Base-by-base conservation (phyloP, 2,888 invertebrate genomes). In the Campaea margaritaria region DNA sequence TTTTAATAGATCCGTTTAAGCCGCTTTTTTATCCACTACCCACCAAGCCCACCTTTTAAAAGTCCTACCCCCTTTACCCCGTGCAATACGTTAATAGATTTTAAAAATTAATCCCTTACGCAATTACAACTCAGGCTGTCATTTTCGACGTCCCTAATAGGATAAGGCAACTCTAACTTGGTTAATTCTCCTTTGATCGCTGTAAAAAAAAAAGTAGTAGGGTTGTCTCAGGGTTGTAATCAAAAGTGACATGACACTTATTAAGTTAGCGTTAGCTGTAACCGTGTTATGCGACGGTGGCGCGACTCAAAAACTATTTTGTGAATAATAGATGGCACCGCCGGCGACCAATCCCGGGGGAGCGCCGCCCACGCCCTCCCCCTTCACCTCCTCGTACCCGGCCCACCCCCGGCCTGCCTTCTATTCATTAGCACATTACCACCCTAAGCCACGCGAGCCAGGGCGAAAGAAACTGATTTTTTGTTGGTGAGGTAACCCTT, bases 231-330 rank as follows among this genome's bases (percentile, higher is more conserved):
- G 79, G 81, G 76, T 10, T 31, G 80, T 91, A 89, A 92, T 91
- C 89, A 86, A 87, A 91, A 91, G 90, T 92, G 92, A 91, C 92
- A 87, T 87, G 91, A 91, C 89, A 82, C 91, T 91, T 90, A 92
- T 92, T 87, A 81, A 80, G 85, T 92, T 91, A 89, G 73, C 31
- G 7, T 7, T 67, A 70, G 72, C 75, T 77, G 80, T 91, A 91
- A 91, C 85, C 78, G 80, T 81, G 85, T 91, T 91, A 91, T 79
- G 80, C 85, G 86, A 85, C 84, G 85, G 81, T 85, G 83, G 89
- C 83, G 89, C 87, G 89, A 89, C 89, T 92, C 90, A 91, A 92
- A 92, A 92, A 92, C 92, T 92, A 92, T 92, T 91, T 91, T 91
- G 91, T 92, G 92, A 91, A 92, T 92, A 91, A 91, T 92, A 92